Conservation (phyloP, 2,888 invertebrate species). For the Rhopalosiphum nymphaeae region DNA sequence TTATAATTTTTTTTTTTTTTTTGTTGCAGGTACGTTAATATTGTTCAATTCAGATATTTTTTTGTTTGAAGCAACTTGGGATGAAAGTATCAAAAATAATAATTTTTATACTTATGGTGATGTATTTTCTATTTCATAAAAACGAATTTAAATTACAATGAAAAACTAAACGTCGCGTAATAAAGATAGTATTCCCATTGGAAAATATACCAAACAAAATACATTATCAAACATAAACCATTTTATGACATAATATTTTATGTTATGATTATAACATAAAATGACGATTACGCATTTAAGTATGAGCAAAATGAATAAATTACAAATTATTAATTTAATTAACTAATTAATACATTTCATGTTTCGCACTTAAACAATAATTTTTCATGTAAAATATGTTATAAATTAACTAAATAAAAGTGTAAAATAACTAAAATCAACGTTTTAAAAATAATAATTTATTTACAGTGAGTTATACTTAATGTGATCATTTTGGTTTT, state of each 20-base stretch:
- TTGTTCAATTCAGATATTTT: not conserved
- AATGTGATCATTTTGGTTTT: too few relatives aligned
- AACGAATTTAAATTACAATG: not conserved
- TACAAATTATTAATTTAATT: not conserved
- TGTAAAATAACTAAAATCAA: not conserved
- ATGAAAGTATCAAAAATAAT: not conserved
- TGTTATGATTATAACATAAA: not conserved
- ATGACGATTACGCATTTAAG: not conserved
- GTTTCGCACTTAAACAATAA: not conserved
- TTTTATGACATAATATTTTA: too few relatives aligned
- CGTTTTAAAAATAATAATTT: not conserved
- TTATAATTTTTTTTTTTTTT: not conserved
- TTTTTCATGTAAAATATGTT: not conserved
- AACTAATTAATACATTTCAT: not conserved
- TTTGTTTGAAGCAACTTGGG: not conserved
- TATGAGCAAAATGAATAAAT: not conserved
- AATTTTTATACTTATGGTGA: not conserved
- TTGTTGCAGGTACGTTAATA: not conserved
- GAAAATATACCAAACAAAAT: not conserved
- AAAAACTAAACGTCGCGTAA: not conserved
- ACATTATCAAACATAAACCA: not conserved
- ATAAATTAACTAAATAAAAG: not conserved
- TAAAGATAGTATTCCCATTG: accelerated
- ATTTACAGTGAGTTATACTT: too few relatives aligned
- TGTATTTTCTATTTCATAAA: not conserved